These are phyloP conservation scores for Himalopsyche tibetana DNA, from an alignment of 2,888 invertebrate genomes.

Conservation along the genomic window DNA sequence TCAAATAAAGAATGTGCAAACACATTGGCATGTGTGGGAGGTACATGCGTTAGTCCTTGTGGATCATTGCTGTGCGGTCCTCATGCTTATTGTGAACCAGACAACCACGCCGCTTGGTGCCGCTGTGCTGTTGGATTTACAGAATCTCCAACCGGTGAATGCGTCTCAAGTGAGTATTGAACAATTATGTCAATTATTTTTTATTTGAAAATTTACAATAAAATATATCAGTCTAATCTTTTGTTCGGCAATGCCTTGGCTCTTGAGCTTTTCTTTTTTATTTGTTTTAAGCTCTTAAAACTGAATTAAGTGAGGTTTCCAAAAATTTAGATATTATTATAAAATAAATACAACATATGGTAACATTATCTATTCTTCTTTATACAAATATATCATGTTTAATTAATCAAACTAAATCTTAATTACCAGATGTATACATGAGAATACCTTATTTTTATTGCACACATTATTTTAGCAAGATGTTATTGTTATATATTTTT, in stretches of 20 bases:
- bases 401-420: too few relatives aligned
- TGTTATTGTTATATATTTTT: not conserved
- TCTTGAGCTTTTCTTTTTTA: conserved; percentile 7
- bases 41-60: conserved; percentile 89
- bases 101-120: conserved; percentile 93
- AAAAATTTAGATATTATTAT: too few relatives aligned
- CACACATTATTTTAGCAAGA: too few relatives aligned
- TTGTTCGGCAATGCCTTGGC: not conserved
- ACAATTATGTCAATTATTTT: not conserved
- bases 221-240: too few relatives aligned
- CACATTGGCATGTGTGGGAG: conserved; percentile 86
- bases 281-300: not conserved
- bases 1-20: conserved; percentile 87
- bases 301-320: too few relatives aligned
- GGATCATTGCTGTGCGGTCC: conserved; percentile 86
- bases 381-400: too few relatives aligned
- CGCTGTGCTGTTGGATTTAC: conserved; percentile 89
- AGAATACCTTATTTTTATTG: too few relatives aligned
- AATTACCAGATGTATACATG: too few relatives aligned
- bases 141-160: conserved; percentile 87
- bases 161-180: conserved; percentile 82
- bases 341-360: too few relatives aligned
- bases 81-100: conserved; percentile 91
- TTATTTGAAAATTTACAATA: not conserved
- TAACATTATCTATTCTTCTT: too few relatives aligned